A percentile compares a stretch with the other conserved stretches of the same genome.
These are phyloP conservation scores for Dendroctonus valens DNA, from an alignment of 1,140 invertebrate species.

Conservation along the genomic window DNA sequence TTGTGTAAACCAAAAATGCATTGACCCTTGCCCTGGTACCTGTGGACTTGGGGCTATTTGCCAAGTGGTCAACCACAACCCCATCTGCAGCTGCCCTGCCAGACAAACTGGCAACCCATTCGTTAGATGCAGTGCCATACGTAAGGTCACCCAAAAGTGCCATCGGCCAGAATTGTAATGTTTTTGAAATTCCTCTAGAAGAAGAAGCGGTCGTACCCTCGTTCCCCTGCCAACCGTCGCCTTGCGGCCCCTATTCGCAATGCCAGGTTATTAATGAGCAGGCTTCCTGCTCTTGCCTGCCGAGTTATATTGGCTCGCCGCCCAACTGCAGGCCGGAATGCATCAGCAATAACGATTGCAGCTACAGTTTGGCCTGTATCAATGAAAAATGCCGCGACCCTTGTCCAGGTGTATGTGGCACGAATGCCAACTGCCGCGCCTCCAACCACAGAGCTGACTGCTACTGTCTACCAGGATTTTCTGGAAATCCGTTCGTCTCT, in stretches of 20 bases:
- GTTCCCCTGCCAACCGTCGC: slow-evolving; percentile 64
- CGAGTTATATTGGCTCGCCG: slow-evolving; percentile 71
- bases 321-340: slow-evolving; percentile 78
- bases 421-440: slow-evolving; percentile 64
- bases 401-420: slow-evolving; percentile 63
- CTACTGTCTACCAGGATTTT: slow-evolving; percentile 58
- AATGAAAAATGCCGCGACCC: slow-evolving; percentile 78
- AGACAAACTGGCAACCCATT: slow-evolving; percentile 58
- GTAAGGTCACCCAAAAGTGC: slow-evolving; percentile 41
- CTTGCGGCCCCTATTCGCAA: slow-evolving; percentile 69
- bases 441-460: slow-evolving; percentile 66
- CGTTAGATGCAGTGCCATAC: slow-evolving; percentile 54
- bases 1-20: slow-evolving; percentile 67
- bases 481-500: slow-evolving; percentile 59
- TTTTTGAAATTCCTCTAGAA: slow-evolving; percentile 41
- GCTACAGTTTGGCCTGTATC: slow-evolving; percentile 69
- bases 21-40: slow-evolving; percentile 64
- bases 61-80: slow-evolving; percentile 64
- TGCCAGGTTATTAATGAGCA: slow-evolving; percentile 62
- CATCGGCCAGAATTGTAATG: neutral
- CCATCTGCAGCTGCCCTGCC: slow-evolving; percentile 56
- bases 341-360: slow-evolving; percentile 73
- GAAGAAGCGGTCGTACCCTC: slow-evolving; percentile 51
- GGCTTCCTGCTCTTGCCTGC: slow-evolving; percentile 67
- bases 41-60: slow-evolving; percentile 65